These are phyloP conservation scores for Calliphora vicina DNA, from an alignment of 1,140 invertebrate genomes.

Conservation along the genomic window DNA sequence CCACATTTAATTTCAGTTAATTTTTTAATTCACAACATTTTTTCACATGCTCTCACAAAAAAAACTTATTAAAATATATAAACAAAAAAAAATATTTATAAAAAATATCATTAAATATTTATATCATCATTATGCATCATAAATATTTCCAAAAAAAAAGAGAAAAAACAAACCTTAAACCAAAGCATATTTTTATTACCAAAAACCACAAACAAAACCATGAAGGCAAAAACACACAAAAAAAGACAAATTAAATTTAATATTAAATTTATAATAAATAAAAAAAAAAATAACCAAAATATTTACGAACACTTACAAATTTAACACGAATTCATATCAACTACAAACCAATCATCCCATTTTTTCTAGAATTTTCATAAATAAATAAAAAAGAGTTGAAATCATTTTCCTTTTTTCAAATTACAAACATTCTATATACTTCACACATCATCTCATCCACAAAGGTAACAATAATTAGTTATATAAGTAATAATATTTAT, in stretches of 20 bases:
- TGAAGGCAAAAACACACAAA: background rate
- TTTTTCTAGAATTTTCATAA: background rate
- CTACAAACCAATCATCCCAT: background rate
- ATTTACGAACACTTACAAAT: background rate
- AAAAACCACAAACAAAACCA: background rate
- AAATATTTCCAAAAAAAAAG: background rate
- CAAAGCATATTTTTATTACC: background rate
- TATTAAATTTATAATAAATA: background rate
- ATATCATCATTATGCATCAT: background rate
- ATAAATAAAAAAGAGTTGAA: too few species aligned
- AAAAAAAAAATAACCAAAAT: background rate
- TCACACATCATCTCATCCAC: conserved; percentile 39
- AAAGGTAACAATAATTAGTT: conserved; percentile 42
- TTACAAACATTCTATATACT: background rate
- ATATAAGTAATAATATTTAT: conserved; percentile 40
- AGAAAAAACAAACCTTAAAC: background rate
- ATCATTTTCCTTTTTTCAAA: background rate
- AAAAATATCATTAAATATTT: conserved; percentile 1
- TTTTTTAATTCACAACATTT: background rate
- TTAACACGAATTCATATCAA: conserved; percentile 3
- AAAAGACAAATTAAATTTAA: background rate
- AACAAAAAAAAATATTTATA: background rate
- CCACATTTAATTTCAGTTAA: background rate
- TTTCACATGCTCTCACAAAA: background rate
- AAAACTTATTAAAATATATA: background rate